Conservation (phyloP, 2,888 invertebrate species). For the Norana najaformis region DNA sequence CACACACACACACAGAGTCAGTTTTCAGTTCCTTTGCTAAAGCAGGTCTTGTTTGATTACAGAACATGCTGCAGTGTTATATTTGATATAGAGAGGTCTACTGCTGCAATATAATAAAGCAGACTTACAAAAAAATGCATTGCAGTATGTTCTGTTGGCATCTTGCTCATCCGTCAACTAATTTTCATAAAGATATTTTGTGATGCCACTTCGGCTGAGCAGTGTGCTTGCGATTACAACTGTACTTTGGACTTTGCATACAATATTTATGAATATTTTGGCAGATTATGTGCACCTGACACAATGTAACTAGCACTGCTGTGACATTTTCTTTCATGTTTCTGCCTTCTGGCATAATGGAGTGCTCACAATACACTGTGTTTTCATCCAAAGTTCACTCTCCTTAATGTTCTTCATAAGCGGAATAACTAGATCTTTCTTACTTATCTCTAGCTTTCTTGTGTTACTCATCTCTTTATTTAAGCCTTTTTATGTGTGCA, state of each 20-base stretch:
- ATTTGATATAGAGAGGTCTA: not conserved
- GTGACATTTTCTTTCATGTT: too few relatives aligned
- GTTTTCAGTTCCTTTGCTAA: not conserved
- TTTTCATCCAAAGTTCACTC: not conserved
- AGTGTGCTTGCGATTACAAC: not conserved
- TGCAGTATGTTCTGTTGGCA: not conserved
- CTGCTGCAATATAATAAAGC: not conserved
- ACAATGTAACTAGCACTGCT: too few relatives aligned
- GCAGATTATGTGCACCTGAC: too few relatives aligned
- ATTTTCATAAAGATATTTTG: not conserved
- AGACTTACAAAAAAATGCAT: not conserved
- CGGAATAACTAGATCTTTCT: not conserved
- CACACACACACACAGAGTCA: not conserved
- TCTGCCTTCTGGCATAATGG: not conserved
- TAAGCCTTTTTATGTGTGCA: not conserved
- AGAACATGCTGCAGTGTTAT: not conserved
- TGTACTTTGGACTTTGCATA: not conserved
- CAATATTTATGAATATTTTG: not conserved
- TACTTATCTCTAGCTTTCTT: not conserved
- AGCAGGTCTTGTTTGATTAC: conserved; percentile 13
- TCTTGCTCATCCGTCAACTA: conserved; percentile 13
- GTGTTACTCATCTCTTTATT: too few relatives aligned
- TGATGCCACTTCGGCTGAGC: not conserved
- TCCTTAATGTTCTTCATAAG: not conserved
- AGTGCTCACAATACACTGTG: not conserved